Base-by-base conservation (phyloP, 1,140 invertebrate species). In the Phthorimaea operculella region DNA sequence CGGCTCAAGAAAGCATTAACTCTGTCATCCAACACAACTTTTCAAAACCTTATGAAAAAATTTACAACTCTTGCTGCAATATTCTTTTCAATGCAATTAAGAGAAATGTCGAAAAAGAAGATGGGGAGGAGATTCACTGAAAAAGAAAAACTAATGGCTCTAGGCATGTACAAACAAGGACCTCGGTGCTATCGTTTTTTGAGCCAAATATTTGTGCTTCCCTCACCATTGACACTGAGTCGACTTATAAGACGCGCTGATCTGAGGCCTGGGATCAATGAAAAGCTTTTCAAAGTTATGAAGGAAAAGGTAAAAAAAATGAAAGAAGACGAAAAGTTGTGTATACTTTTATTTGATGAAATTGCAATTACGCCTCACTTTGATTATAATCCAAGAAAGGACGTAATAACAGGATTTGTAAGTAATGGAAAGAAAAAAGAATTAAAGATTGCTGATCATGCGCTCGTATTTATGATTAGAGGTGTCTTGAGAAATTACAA, bases 341-440 rank as follows among this genome's bases (percentile, higher is more conserved):
- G n/a, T n/a, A n/a, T n/a, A n/a, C n/a, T n/a, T n/a, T n/a, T n/a
- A n/a, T n/a, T n/a, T n/a, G n/a, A n/a, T n/a, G n/a, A n/a, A n/a
- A n/a, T n/a, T n/a, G n/a, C n/a, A n/a, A n/a, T 69, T 1, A 59
- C 56, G 50, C n/a, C 57, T 0, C 52, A 57, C 47, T 16, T 73
- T 8, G 53, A 59, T n/a, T 70, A 66, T 44, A 60, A 64, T 36
- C 52, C 62, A 50, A 68, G 58, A 44, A 69, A 70, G 49, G 72
- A 78, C 52, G 50, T 36, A 55, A 47, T 66, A 0, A 57, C 54
- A 36, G 74, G 71, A 0, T 60, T 73, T 47, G 55, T 70, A 11
- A 53, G 56, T 33, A 60, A 66, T 56, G 72, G 70, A 15, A 16
- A 52, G n/a, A n/a, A n/a, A n/a, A n/a, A n/a, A n/a, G n/a, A n/a